Conservation (phyloP, 2,888 invertebrate species). For the Eristalinus aeneus region DNA sequence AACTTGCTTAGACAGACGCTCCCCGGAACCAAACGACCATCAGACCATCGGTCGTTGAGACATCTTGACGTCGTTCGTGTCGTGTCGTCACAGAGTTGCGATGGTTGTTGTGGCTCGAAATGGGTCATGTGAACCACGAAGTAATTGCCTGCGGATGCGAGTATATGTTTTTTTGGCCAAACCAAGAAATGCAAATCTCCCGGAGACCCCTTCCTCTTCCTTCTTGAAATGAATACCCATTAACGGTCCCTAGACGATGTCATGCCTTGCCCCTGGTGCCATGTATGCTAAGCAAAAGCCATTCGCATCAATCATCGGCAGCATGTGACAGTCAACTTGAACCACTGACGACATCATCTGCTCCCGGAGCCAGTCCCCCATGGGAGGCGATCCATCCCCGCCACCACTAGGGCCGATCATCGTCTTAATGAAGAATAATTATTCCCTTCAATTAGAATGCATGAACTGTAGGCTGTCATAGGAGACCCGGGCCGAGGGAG, state of each 20-base stretch:
- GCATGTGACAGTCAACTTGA: constrained; percentile 45
- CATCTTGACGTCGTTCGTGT: not conserved
- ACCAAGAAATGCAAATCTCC: constrained; percentile 21
- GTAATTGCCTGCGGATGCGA: constrained; percentile 41
- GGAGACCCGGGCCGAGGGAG: not conserved
- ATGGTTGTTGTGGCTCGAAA: not conserved
- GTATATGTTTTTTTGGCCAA: constrained; percentile 13
- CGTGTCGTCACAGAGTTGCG: not conserved
- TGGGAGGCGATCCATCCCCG: constrained; percentile 12
- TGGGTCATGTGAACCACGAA: constrained; percentile 40
- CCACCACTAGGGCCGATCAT: not conserved
- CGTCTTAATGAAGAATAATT: constrained; percentile 59
- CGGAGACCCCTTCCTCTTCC: not conserved
- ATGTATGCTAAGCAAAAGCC: constrained; percentile 33
- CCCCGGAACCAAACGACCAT: constrained; percentile 15
- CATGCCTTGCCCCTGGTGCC: not conserved
- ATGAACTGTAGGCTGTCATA: constrained; percentile 48
- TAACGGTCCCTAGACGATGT: constrained; percentile 1
- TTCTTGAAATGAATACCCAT: constrained; percentile 8
- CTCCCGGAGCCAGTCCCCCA: constrained; percentile 17
- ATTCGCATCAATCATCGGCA: constrained; percentile 58
- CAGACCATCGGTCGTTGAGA: not conserved
- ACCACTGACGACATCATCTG: not conserved
- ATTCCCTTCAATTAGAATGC: constrained; percentile 64
- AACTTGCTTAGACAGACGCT: constrained; percentile 20